Evolutionary conservation across 2,797 vertebrate species (phyloP), one percentile per base, ranked within the genome.

Genomic region (Hozukius guyotensis): DNA sequence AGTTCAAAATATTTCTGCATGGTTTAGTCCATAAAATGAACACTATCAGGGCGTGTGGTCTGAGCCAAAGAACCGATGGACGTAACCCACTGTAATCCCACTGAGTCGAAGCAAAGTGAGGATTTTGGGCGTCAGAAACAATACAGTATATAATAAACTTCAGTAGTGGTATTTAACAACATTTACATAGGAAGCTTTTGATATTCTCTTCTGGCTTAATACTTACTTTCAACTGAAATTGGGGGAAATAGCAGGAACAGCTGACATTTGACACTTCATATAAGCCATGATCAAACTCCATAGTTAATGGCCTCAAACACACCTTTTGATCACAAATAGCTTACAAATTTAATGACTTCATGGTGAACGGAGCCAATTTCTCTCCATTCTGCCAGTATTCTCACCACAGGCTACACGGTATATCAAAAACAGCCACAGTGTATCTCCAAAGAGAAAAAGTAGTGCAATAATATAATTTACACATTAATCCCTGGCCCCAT

Each of bases 261-360:
- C 64, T 91, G 83, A 93, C 89, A 91, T 91, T 91, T 91, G 88
- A 91, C 90, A 89, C 66, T 63, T 73, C 71, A 79, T 79, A 62
- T 81, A 86, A 89, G 82, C 70, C 56, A 22, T 84, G 84, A 93
- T 93, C 88, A 92, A 89, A 90, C 90, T 80, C 82, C 83, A 79
- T 68, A 81, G 77, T 90, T 88, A 88, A 91, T 75, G 77, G 87
- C 84, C 84, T 87, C 87, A 85, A 90, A 93, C 80, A 77, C 85
- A 94, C 89, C 92, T 92, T 93, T 90, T 92, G 90, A 92, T 93
- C 92, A 90, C 88, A 86, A 91, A 89, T 73, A 88, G 88, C 88
- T 90, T 85, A 84, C 76, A 89, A 89, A 92, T 91, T 82, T 84
- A 92, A 92, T 89, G 91, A 91, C 80, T 90, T 92, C 83, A 92